A percentile compares a stretch with the other conserved stretches of the same genome.
Conservation (phyloP, 2,113 vertebrate species). For the Danio rerio region GRCz12tu NC_133190.1:34267001-34267500, state of each 20-base stretch:
- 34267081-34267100: constrained; percentile 59
- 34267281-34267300: neutral
- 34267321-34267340: neutral
- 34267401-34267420: neutral
- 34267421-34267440: neutral
- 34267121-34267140: constrained; percentile 68
- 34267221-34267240: constrained; percentile 56
- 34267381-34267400: neutral
- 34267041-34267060: constrained; percentile 73
- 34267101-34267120: constrained; percentile 63
- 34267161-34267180: constrained; percentile 59
- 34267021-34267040: constrained; percentile 68
- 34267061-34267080: constrained; percentile 66
- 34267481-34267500: no score
- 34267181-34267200: constrained; percentile 49
- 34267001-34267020: constrained; percentile 76
- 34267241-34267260: constrained; percentile 9
- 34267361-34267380: neutral
- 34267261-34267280: neutral
- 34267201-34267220: constrained; percentile 46
- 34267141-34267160: constrained; percentile 60
- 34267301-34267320: neutral
- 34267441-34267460: neutral
- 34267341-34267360: constrained; percentile 4
- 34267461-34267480: no score